Conservation (phyloP, 2,113 vertebrate species). For the Entosphenus tridentatus region DNA sequence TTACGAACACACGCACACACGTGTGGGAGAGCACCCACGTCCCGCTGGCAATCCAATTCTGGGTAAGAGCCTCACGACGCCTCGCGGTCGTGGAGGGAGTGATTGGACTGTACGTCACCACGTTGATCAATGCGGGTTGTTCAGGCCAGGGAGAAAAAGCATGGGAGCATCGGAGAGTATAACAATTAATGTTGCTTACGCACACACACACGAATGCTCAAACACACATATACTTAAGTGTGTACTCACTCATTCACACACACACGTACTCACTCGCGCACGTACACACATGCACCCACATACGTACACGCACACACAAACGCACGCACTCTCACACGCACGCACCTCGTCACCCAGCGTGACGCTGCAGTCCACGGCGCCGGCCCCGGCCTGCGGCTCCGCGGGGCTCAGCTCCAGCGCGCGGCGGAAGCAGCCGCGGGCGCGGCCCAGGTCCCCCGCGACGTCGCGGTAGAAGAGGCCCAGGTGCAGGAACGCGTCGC, state of each 20-base stretch:
- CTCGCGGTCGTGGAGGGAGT: too few relatives aligned
- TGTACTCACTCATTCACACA: not conserved
- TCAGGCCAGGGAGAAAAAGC: too few relatives aligned
- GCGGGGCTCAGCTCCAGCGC: conserved; percentile 60
- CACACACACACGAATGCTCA: not conserved
- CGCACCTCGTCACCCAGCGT: conserved; percentile 61
- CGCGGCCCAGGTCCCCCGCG: conserved; percentile 41
- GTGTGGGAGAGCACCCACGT: too few relatives aligned
- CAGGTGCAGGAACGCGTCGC: conserved; percentile 48
- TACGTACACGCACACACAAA: not conserved
- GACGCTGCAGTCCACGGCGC: conserved; percentile 58
- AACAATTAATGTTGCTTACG: not conserved
- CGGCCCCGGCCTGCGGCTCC: conserved; percentile 51
- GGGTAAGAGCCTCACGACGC: too few relatives aligned
- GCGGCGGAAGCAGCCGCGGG: conserved; percentile 69
- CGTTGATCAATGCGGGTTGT: too few relatives aligned
- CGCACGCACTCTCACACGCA: not conserved
- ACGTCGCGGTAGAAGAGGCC: conserved; percentile 66
- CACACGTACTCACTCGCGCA: not conserved
- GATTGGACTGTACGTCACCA: too few relatives aligned
- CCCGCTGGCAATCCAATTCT: too few relatives aligned
- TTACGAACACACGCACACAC: too few relatives aligned
- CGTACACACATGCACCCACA: not conserved
- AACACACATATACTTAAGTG: not conserved
- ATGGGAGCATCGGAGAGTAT: too few relatives aligned